Conservation (phyloP, 2,113 vertebrate species). For the Sisor rabdophorus region DNA sequence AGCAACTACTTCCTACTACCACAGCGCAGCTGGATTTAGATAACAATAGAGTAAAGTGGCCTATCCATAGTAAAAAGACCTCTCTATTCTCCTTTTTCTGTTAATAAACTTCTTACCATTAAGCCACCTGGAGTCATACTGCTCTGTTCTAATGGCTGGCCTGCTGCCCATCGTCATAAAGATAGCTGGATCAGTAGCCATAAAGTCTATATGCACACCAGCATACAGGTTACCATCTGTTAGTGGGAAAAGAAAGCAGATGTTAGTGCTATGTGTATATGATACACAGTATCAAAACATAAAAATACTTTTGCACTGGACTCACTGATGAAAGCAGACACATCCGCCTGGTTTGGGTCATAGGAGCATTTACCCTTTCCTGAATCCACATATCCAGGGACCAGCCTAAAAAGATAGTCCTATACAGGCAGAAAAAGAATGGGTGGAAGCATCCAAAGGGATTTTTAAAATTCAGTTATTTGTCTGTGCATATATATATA, state of each 20-base stretch:
- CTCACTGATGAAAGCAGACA: slow-evolving; percentile 75
- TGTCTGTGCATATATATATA: background rate
- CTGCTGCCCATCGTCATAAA: slow-evolving; percentile 79
- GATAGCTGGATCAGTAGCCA: slow-evolving; percentile 77
- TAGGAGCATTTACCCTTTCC: slow-evolving; percentile 82
- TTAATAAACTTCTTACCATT: slow-evolving; percentile 68
- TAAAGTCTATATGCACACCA: slow-evolving; percentile 81
- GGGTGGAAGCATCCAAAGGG: slow-evolving; percentile 25
- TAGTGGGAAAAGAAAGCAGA: background rate
- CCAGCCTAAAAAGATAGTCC: slow-evolving; percentile 81
- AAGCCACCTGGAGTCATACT: slow-evolving; percentile 81
- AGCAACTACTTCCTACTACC: background rate
- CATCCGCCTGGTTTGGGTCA: slow-evolving; percentile 75
- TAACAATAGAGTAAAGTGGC: background rate
- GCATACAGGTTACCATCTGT: slow-evolving; percentile 78
- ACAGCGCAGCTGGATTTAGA: background rate
- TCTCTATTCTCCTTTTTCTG: background rate
- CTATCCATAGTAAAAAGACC: background rate
- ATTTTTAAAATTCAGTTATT: background rate
- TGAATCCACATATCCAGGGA: slow-evolving; percentile 72
- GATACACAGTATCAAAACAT: background rate
- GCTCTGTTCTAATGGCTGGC: slow-evolving; percentile 75
- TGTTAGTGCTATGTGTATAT: background rate
- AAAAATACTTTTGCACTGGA: background rate
- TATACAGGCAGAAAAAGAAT: slow-evolving; percentile 47